Evolutionary conservation across 2,888 invertebrate species (phyloP), one percentile per base, ranked within the genome.

Genomic region (Chloroclysta siterata): DNA sequence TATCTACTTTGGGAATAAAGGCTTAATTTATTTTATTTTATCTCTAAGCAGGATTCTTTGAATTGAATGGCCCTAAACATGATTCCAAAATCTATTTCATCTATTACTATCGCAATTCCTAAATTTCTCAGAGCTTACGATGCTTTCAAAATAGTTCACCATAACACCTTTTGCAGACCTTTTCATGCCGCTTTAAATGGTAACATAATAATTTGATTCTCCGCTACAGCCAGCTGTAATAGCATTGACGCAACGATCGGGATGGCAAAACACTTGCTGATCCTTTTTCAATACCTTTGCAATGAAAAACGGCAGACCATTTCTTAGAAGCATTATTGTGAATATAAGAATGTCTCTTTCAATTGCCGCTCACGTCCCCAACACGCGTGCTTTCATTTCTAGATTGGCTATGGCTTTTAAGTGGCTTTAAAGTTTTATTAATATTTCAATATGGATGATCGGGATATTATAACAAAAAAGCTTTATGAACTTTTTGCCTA

Each of bases 291-390:
- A 58, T 47, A 33, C 60, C 56, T 70, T 50, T 29, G 63, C 69
- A 71, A 65, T 72, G 63, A 68, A 69, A 75, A 76, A 76, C 62
- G 63, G 51, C 62, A 53, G 61, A 54, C 57, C 41, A 67, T 72
- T 33, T 72, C 72, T 48, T 65, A 75, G 75, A 77, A 77, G 70
- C 72, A 62, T 69, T 66, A 73, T 71, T 76, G 72, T 58, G 71
- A 74, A 72, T 73, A 69, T 72, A 77, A 33, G 75, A 73, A 81
- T 74, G 74, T 75, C 77, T 74, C 71, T 74, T 80, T 75, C 70
- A 74, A 74, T 78, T 77, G 73, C 78, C 70, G 75, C 22, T 78
- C 82, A 81, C 81, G 81, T 80, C 76, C 65, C 60, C 57, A 63
- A 75, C 7, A 33, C 74, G 71, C 72, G 72, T 73, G 71, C 79